phyloP scores from a whole-genome alignment of 2,888 invertebrate species.

The Linnaemya vulpina region DNA sequence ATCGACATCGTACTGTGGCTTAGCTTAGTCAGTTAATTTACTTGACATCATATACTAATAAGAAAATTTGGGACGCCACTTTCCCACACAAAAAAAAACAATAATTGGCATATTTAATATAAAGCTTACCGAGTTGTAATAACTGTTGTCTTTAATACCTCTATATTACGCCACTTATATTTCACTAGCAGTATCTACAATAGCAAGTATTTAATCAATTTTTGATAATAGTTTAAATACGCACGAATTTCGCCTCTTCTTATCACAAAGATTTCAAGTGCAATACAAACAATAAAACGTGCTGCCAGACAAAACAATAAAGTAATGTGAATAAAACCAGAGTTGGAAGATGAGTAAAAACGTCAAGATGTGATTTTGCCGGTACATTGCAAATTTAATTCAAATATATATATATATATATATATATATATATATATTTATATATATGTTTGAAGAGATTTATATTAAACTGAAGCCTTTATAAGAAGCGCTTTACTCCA shows the following conservation, averaged over 20 bases:
- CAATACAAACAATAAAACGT: not conserved
- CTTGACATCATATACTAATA: not conserved
- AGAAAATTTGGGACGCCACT: not conserved
- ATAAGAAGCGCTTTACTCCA: too few species aligned
- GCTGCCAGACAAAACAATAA: not conserved
- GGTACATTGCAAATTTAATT: too few species aligned
- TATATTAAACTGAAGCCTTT: too few species aligned
- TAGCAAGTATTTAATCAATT: not conserved
- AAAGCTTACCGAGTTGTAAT: not conserved
- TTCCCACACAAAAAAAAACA: not conserved
- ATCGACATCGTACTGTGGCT: not conserved
- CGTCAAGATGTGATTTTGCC: too few species aligned
- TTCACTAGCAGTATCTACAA: not conserved
- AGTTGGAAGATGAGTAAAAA: not conserved
- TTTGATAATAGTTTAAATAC: not conserved
- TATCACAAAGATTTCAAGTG: conserved; percentile 1
- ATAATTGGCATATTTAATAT: not conserved
- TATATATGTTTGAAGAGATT: too few species aligned
- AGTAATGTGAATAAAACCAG: not conserved
- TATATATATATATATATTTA: too few species aligned
- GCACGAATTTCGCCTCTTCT: too few species aligned
- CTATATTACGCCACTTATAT: not conserved
- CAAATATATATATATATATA: too few species aligned
- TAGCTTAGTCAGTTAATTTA: not conserved
- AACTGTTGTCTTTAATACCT: not conserved